Evolutionary conservation across 2,113 vertebrate species (phyloP).

Genomic region (Felis catus): DNA sequence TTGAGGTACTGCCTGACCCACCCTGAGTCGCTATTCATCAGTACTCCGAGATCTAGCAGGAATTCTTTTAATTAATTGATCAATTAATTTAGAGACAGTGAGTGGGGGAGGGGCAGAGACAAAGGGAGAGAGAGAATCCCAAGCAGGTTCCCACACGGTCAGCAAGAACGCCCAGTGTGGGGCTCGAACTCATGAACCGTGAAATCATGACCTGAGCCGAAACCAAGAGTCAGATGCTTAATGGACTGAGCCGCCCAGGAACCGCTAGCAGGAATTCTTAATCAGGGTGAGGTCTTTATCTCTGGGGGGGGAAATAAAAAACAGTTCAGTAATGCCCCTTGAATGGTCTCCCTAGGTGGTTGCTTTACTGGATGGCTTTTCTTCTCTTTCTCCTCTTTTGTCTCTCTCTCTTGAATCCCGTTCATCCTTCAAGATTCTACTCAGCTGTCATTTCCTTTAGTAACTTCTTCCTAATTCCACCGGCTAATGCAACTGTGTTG

Average conservation of each 20-base stretch:
- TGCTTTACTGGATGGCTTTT: background rate
- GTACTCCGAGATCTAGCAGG: background rate
- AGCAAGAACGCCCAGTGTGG: too few species aligned
- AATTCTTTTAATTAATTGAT: too few species aligned
- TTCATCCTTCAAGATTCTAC: background rate
- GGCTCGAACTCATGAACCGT: too few species aligned
- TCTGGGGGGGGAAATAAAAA: background rate
- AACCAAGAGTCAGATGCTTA: too few species aligned
- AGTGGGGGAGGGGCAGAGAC: too few species aligned
- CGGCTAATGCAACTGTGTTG: background rate
- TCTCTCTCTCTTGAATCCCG: background rate
- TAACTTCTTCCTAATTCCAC: background rate
- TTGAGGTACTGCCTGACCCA: background rate
- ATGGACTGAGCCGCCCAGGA: too few species aligned
- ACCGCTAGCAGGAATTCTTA: background rate
- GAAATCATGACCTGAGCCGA: too few species aligned
- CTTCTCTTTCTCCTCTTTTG: background rate
- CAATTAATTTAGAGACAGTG: too few species aligned
- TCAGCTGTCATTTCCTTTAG: background rate
- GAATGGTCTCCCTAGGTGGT: background rate
- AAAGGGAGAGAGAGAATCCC: too few species aligned
- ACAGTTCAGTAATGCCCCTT: too few species aligned
- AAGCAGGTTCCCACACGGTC: too few species aligned
- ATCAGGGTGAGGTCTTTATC: background rate
- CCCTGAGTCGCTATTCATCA: background rate